Percentiles rank a stretch among this genome's conserved stretches.
Conservation (phyloP, 2,797 vertebrate genomes). For the Xyrichtys novacula region DNA sequence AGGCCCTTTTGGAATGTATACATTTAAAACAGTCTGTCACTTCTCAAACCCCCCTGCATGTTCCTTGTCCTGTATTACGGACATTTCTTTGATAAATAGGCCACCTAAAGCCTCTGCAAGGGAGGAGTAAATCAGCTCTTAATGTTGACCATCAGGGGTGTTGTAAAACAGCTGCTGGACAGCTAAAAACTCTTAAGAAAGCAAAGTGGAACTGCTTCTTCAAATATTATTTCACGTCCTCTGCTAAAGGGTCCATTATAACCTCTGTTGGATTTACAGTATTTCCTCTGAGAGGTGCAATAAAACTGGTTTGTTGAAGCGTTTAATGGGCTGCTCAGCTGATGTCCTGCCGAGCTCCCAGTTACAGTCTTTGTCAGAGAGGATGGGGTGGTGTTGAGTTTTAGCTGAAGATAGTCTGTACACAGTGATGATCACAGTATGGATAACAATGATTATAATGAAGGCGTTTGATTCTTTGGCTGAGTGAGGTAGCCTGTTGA, state of each 20-base stretch:
- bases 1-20: too few species aligned
- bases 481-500: too few species aligned
- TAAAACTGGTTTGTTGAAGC: conserved; percentile 60
- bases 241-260: conserved; percentile 29
- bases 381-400: too few species aligned
- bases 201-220: conserved; percentile 46
- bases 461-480: too few species aligned
- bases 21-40: too few species aligned
- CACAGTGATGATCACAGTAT: too few species aligned
- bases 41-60: neutral
- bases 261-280: conserved; percentile 40
- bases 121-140: conserved; percentile 32
- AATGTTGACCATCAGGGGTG: conserved; percentile 31
- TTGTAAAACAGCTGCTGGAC: conserved; percentile 34
- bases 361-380: neutral
- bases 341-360: conserved; percentile 9
- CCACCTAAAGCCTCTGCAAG: neutral
- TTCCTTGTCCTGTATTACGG: conserved; percentile 17
- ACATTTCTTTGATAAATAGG: neutral
- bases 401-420: too few species aligned
- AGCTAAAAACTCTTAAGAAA: conserved; percentile 36
- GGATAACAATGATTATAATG: too few species aligned
- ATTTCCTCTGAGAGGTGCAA: conserved; percentile 38
- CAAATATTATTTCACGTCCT: conserved; percentile 61
- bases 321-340: conserved; percentile 49